Conservation (phyloP, 2,888 invertebrate species). For the Rotaria macrura region DNA sequence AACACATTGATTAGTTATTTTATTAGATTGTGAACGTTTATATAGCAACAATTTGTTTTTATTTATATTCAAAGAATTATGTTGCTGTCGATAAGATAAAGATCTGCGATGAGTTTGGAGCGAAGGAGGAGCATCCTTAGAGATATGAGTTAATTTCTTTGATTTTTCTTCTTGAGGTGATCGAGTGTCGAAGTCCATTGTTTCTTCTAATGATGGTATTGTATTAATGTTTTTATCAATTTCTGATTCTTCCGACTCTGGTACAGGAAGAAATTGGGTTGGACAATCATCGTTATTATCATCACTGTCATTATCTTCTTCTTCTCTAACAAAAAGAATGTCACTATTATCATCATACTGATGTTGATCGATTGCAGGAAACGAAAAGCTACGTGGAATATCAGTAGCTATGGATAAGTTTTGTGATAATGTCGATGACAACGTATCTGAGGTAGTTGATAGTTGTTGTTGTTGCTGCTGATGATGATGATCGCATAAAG, state of each 20-base stretch:
- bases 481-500: neutral
- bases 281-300: neutral
- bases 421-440: neutral
- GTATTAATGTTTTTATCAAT: neutral
- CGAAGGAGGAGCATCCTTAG: neutral
- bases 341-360: neutral
- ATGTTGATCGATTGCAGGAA: neutral
- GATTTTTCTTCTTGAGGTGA: neutral
- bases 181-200: neutral
- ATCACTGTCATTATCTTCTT: too few relatives aligned
- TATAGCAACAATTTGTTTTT: neutral
- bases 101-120: neutral
- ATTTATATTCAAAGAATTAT: neutral
- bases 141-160: neutral
- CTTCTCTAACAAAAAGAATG: neutral
- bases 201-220: neutral
- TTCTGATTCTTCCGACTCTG: neutral
- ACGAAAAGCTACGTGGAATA: neutral
- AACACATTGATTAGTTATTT: neutral
- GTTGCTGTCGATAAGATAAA: neutral
- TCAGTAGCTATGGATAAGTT: neutral
- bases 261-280: neutral
- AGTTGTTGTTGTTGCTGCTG: neutral
- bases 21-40: neutral
- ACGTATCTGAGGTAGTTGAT: neutral